These are phyloP conservation scores for Hypena proboscidalis DNA, from an alignment of 2,888 invertebrate species.

Conservation along the genomic window DNA sequence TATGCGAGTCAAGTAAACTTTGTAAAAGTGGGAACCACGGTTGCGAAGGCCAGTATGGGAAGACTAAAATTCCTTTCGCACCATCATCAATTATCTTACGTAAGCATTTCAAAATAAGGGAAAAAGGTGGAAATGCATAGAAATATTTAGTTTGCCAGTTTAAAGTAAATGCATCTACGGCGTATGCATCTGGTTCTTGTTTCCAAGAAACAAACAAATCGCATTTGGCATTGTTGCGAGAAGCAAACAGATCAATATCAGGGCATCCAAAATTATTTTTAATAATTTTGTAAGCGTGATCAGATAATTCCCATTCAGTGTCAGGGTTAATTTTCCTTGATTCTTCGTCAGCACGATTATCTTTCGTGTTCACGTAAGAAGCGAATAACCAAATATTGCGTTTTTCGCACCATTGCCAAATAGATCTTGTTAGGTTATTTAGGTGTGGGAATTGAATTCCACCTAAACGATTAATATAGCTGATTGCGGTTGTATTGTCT, in stretches of 20 bases:
- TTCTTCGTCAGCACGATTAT: conserved; percentile 18
- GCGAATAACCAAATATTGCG: too few species aligned
- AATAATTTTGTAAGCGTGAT: conserved; percentile 6
- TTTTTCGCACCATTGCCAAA: conserved; percentile 25
- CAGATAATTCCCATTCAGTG: conserved; percentile 17
- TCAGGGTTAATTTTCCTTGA: conserved; percentile 15
- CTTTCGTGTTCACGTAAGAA: conserved; percentile 9
- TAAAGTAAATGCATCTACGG: conserved; percentile 8
- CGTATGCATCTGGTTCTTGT: conserved; percentile 4
- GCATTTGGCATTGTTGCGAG: conserved; percentile 7
- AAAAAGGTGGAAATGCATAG: conserved; percentile 10
- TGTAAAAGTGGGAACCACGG: too few species aligned
- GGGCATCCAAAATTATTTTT: conserved; percentile 2
- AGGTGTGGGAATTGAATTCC: too few species aligned
- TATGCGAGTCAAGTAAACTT: not conserved
- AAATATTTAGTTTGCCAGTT: not conserved
- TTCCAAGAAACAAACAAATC: conserved; percentile 4
- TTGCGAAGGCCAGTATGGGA: too few species aligned
- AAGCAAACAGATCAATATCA: conserved; percentile 5
- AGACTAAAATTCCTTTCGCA: too few species aligned
- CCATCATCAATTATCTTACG: conserved; percentile 15
- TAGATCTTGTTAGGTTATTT: conserved; percentile 3
- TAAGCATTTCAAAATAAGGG: conserved; percentile 13
- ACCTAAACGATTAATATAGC: too few species aligned
- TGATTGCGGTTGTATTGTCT: conserved; percentile 16